Conservation (phyloP, 2,888 invertebrate genomes). For the Lamellibrachia columna region DNA sequence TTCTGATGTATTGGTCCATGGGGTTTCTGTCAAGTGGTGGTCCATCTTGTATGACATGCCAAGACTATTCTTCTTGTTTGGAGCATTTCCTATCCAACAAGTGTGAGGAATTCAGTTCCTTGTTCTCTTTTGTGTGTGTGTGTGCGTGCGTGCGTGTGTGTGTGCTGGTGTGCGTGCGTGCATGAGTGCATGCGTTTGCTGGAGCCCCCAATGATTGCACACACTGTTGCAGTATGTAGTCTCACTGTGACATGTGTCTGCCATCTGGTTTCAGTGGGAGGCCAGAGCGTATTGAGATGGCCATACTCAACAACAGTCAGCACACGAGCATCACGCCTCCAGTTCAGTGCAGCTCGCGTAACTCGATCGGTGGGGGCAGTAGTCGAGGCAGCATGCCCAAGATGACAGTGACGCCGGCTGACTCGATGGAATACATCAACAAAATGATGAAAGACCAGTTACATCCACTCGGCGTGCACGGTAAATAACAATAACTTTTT, state of each 20-base stretch:
- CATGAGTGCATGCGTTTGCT: too few species aligned
- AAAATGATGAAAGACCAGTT: constrained; percentile 44
- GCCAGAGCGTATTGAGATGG: constrained; percentile 83
- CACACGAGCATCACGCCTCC: constrained; percentile 66
- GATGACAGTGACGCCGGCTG: constrained; percentile 21
- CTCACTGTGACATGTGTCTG: background rate
- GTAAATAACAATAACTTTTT: background rate
- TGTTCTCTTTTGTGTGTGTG: too few species aligned
- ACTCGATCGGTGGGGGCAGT: constrained; percentile 71
- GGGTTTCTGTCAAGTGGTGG: too few species aligned
- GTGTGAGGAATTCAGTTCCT: too few species aligned
- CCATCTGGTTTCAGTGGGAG: constrained; percentile 35
- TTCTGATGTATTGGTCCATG: too few species aligned
- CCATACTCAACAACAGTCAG: constrained; percentile 70
- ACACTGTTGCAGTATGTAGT: too few species aligned
- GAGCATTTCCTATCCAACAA: too few species aligned
- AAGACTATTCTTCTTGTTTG: too few species aligned
- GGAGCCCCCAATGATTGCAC: too few species aligned
- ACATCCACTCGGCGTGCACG: background rate
- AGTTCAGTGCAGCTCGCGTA: constrained; percentile 74
- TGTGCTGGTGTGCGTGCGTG: too few species aligned
- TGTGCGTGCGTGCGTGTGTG: too few species aligned
- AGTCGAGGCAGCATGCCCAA: constrained; percentile 29
- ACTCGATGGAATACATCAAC: constrained; percentile 50
- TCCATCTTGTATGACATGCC: too few species aligned